Evolutionary conservation across 1,140 invertebrate genomes (phyloP).

Genomic region (Planococcus citri): DNA sequence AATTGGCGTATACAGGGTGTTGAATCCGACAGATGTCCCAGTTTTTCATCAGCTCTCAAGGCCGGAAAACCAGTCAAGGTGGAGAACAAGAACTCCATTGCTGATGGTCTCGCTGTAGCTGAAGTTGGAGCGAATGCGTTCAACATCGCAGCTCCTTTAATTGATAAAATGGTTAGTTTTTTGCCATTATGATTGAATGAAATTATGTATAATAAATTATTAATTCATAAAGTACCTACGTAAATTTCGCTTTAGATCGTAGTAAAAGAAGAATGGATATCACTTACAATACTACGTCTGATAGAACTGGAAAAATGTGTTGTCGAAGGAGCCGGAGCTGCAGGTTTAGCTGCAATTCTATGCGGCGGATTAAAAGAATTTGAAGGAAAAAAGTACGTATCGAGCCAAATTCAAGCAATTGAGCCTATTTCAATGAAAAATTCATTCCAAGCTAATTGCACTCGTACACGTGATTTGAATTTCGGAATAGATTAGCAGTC

Average conservation of each 20-base stretch:
- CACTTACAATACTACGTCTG: constrained; percentile 71
- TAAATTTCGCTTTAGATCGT: constrained; percentile 43
- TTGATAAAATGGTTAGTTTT: constrained; percentile 64
- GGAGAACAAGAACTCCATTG: constrained; percentile 60
- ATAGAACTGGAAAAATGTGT: constrained; percentile 86
- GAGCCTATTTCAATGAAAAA: background rate
- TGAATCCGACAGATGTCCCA: constrained; percentile 78
- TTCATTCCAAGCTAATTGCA: background rate
- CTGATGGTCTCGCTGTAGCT: constrained; percentile 84
- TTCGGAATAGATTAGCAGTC: constrained; percentile 54
- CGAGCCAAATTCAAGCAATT: background rate
- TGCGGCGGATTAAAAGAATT: constrained; percentile 48
- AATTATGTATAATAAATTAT: too few relatives aligned
- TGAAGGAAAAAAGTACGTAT: background rate
- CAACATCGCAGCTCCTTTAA: constrained; percentile 54
- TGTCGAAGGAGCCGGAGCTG: constrained; percentile 83
- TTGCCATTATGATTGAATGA: too few relatives aligned
- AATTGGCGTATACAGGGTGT: constrained; percentile 55
- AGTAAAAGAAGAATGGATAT: constrained; percentile 74
- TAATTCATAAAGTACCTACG: too few relatives aligned
- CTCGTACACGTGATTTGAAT: background rate
- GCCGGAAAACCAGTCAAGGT: constrained; percentile 53
- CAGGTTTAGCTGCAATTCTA: constrained; percentile 73
- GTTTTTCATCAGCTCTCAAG: constrained; percentile 62
- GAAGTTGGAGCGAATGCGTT: constrained; percentile 80